phyloP scores from a whole-genome alignment of 2,888 invertebrate genomes.

The Yponomeuta plumbellus region DNA sequence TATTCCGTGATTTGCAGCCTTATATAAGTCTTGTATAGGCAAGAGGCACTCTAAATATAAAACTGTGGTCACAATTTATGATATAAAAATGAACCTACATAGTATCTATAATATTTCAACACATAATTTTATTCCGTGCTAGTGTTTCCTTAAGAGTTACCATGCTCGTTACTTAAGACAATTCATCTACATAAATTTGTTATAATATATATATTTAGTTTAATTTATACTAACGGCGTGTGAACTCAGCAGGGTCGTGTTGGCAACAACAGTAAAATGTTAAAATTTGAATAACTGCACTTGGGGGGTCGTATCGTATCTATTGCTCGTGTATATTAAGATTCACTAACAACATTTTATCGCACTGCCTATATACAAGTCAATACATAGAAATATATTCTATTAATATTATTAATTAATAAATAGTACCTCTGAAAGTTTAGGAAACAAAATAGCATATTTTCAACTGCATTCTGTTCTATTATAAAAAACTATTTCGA shows the following conservation, averaged over 20 bases:
- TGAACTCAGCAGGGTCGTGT: constrained; percentile 60
- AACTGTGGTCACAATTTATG: constrained; percentile 76
- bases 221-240: constrained; percentile 63
- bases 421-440: constrained; percentile 78
- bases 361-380: constrained; percentile 65
- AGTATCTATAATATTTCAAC: constrained; percentile 54
- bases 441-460: constrained; percentile 74
- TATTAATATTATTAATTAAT: constrained; percentile 78
- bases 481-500: constrained; percentile 74
- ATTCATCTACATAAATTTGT: constrained; percentile 16
- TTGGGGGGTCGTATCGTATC: constrained; percentile 52
- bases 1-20: constrained; percentile 77
- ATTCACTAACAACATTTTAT: constrained; percentile 55
- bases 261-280: constrained; percentile 64
- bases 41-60: constrained; percentile 81
- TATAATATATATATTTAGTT: constrained; percentile 28
- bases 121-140: constrained; percentile 64
- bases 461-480: constrained; percentile 68
- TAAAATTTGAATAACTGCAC: constrained; percentile 78
- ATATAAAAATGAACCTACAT: constrained; percentile 68
- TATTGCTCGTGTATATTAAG: constrained; percentile 54
- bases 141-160: constrained; percentile 47
- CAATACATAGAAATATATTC: constrained; percentile 79
- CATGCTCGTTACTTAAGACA: constrained; percentile 38
- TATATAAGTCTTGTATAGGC: constrained; percentile 77